Evolutionary conservation across 2,797 vertebrate species (phyloP).

Genomic region (Alcedo atthis): DNA sequence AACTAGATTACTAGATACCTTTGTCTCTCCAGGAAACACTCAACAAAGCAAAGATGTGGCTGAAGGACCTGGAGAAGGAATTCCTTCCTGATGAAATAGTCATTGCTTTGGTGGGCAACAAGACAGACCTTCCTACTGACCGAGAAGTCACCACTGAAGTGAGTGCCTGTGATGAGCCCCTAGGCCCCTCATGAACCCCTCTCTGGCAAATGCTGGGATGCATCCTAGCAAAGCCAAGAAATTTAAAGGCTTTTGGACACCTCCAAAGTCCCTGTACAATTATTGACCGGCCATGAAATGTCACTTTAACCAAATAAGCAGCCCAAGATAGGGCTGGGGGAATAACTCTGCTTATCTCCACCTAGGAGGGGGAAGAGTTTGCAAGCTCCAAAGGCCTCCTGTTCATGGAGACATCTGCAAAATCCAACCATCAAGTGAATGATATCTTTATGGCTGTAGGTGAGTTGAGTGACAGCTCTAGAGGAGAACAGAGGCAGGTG

Average conservation of each 20-base stretch:
- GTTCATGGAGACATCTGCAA: slow-evolving; percentile 84
- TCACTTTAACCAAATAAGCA: not conserved
- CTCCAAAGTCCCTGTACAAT: fast-evolving
- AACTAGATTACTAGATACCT: not conserved
- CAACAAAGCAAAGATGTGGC: slow-evolving; percentile 80
- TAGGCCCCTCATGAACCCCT: not conserved
- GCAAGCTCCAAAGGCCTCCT: slow-evolving; percentile 73
- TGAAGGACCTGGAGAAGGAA: slow-evolving; percentile 81
- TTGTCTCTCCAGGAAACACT: slow-evolving; percentile 77
- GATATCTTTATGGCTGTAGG: slow-evolving; percentile 76
- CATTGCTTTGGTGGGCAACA: slow-evolving; percentile 84
- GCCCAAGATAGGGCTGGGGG: not conserved
- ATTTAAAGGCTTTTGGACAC: not conserved
- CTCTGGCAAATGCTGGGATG: not conserved
- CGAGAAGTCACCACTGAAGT: slow-evolving; percentile 80
- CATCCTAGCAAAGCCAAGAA: not conserved
- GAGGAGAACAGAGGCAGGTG: not conserved
- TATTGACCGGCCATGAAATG: not conserved
- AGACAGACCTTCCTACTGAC: slow-evolving; percentile 75
- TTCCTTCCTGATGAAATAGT: slow-evolving; percentile 70
- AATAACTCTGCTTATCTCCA: not conserved
- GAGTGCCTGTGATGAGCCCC: not conserved
- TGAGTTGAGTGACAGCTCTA: slow-evolving; percentile 50
- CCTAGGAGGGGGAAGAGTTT: slow-evolving; percentile 80
- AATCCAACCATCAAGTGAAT: slow-evolving; percentile 71